A percentile compares a stretch with the other conserved stretches of the same genome.
Evolutionary conservation across 2,797 vertebrate species (phyloP).

Genomic region (Schizopygopsis pylzovi): DNA sequence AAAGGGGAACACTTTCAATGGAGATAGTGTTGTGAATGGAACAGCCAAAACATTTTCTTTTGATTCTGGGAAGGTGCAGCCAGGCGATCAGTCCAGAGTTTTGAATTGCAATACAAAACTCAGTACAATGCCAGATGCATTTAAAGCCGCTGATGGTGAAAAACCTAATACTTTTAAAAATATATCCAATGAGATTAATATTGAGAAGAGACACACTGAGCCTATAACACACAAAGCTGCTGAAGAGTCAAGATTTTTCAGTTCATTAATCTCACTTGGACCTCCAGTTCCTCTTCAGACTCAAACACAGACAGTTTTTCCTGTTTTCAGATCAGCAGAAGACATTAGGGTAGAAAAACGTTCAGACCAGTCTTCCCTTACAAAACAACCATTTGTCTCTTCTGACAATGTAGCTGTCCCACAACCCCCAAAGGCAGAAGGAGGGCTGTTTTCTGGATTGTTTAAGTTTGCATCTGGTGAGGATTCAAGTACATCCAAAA

Average conservation of each 20-base stretch:
- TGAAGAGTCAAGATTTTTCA: constrained; percentile 80
- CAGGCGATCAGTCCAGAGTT: constrained; percentile 28
- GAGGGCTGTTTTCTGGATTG: constrained; percentile 73
- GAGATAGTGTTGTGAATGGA: constrained; percentile 54
- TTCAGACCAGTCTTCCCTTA: constrained; percentile 71
- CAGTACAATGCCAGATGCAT: constrained; percentile 52
- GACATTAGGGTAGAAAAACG: constrained; percentile 65
- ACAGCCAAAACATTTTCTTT: constrained; percentile 44
- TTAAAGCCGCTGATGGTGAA: constrained; percentile 41
- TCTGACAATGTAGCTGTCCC: constrained; percentile 75
- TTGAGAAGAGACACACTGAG: constrained; percentile 42
- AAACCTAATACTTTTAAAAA: constrained; percentile 52
- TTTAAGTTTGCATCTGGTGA: constrained; percentile 77
- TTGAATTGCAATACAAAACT: constrained; percentile 23
- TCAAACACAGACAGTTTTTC: constrained; percentile 74
- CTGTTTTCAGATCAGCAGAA: constrained; percentile 77
- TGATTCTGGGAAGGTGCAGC: constrained; percentile 39
- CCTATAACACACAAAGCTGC: constrained; percentile 54
- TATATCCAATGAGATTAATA: constrained; percentile 54
- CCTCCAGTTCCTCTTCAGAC: constrained; percentile 71
- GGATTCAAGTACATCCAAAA: constrained; percentile 64
- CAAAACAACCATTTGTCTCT: constrained; percentile 76
- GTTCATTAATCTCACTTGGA: constrained; percentile 82
- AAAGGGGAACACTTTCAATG: constrained; percentile 83
- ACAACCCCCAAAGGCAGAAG: constrained; percentile 69